phyloP scores from a whole-genome alignment of 1,140 invertebrate genomes.

The Stegodyphus mimosarum region DNA sequence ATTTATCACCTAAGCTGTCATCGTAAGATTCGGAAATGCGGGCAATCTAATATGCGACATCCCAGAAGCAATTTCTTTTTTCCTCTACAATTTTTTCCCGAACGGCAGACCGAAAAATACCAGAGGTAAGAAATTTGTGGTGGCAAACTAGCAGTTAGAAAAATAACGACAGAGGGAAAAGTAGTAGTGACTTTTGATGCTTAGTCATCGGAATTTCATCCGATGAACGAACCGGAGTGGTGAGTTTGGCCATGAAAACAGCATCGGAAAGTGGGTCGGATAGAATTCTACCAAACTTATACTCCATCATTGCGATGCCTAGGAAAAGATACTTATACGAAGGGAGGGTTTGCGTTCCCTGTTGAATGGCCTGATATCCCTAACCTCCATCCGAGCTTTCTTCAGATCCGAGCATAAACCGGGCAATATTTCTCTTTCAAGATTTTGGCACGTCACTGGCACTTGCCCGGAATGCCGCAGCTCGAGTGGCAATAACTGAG shows the following conservation, averaged over 20 bases:
- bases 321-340: slow-evolving; percentile 27
- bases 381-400: slow-evolving; percentile 20
- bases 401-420: slow-evolving; percentile 34
- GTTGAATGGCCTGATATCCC: slow-evolving; percentile 36
- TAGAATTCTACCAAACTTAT: neutral
- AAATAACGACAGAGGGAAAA: too few species aligned
- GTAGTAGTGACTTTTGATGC: too few species aligned
- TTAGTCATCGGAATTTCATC: neutral
- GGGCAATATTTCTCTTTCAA: slow-evolving; percentile 55
- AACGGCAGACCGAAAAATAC: neutral
- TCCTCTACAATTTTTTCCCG: too few species aligned
- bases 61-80: too few species aligned
- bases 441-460: slow-evolving; percentile 51
- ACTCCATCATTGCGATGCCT: slow-evolving; percentile 29
- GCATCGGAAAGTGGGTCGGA: too few species aligned
- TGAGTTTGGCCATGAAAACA: neutral
- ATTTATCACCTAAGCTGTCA: slow-evolving; percentile 26
- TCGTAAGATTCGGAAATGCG: neutral
- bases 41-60: slow-evolving; percentile 12
- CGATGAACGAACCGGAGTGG: slow-evolving; percentile 4
- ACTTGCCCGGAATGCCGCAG: slow-evolving; percentile 41
- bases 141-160: neutral
- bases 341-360: neutral
- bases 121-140: slow-evolving; percentile 20
- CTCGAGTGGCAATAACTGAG: slow-evolving; percentile 57